Evolutionary conservation across 1,140 invertebrate species (phyloP), one percentile per base, ranked within the genome.

Genomic region (Holotrichia oblita): DNA sequence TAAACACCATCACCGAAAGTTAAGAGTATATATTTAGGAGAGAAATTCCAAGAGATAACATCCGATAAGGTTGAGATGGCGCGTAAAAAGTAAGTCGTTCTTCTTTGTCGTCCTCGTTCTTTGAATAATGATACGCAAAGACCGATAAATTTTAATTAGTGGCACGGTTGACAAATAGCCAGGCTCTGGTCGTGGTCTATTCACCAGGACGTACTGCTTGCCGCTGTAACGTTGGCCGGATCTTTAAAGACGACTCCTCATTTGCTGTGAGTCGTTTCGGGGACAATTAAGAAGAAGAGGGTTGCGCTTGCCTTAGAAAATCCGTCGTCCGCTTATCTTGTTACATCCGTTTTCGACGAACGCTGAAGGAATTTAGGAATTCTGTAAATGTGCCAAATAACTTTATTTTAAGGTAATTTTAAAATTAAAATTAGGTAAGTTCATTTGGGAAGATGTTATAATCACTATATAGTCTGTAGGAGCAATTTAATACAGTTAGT

Each of bases 121-220:
- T 55, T 55, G 48, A 55, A n/a, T 55, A 17, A 55, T 17, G 48
- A 55, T 55, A n/a, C 48, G 48, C 48, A 55, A 55, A n/a, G 48
- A 55, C 48, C 48, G 48, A 55, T 55, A 55, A 55, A 55, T 55
- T 55, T 55, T 55, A 55, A 55, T 55, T 55, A 55, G 48, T 7
- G 48, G 48, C 48, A 14, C 14, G 14, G 48, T 55, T 55, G 48
- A 55, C 48, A 55, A 55, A 55, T 55, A 55, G 14, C 14, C 48
- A 0, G 17, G 48, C n/a, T 55, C 48, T 55, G 48, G 14, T 55
- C 48, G 48, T n/a, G 14, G 48, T 14, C 48, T 34, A 55, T 7
- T 14, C 48, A 14, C 14, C 17, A 55, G 17, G 17, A 55, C 12
- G 48, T n/a, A 6, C 48, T 34, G 27, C 27, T 34, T 34, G 27